These are phyloP conservation scores for Helleia helle DNA, from an alignment of 2,888 invertebrate species.

Conservation along the genomic window DNA sequence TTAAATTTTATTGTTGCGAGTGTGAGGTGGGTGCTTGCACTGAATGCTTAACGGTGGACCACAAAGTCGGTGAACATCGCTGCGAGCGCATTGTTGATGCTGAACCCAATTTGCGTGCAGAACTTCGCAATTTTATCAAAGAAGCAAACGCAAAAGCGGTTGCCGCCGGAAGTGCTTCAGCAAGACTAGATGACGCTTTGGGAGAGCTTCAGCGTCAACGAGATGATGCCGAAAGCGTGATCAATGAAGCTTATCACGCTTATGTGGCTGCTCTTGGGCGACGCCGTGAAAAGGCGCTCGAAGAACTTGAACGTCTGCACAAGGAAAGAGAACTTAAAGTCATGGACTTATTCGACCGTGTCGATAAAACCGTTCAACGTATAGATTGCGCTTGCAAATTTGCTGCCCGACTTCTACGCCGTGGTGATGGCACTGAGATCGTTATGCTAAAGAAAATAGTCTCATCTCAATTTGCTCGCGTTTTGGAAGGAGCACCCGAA, in stretches of 20 bases:
- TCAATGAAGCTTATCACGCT: conserved; percentile 85
- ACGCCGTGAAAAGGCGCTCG: conserved; percentile 82
- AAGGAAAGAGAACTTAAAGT: conserved; percentile 89
- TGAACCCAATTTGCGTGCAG: conserved; percentile 84
- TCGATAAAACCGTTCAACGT: conserved; percentile 88
- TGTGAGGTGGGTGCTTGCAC: conserved; percentile 91
- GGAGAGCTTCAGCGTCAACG: conserved; percentile 91
- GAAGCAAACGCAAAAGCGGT: conserved; percentile 85
- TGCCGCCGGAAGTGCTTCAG: conserved; percentile 83
- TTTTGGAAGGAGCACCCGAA: conserved; percentile 88
- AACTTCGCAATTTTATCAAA: conserved; percentile 81
- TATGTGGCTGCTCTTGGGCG: conserved; percentile 88
- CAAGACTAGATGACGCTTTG: conserved; percentile 83
- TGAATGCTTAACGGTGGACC: conserved; percentile 88
- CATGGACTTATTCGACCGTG: conserved; percentile 89
- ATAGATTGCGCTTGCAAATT: conserved; percentile 92
- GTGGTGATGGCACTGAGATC: conserved; percentile 89
- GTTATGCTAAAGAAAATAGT: conserved; percentile 87
- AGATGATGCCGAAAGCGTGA: conserved; percentile 87
- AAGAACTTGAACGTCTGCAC: conserved; percentile 83
- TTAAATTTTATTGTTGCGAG: conserved; percentile 91
- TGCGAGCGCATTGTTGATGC: conserved; percentile 88
- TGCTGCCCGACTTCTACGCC: conserved; percentile 84
- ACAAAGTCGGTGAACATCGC: conserved; percentile 87
- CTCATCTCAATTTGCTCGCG: conserved; percentile 81